Evolutionary conservation across 2,888 invertebrate species (phyloP).

Genomic region (Chorisops tibialis): DNA sequence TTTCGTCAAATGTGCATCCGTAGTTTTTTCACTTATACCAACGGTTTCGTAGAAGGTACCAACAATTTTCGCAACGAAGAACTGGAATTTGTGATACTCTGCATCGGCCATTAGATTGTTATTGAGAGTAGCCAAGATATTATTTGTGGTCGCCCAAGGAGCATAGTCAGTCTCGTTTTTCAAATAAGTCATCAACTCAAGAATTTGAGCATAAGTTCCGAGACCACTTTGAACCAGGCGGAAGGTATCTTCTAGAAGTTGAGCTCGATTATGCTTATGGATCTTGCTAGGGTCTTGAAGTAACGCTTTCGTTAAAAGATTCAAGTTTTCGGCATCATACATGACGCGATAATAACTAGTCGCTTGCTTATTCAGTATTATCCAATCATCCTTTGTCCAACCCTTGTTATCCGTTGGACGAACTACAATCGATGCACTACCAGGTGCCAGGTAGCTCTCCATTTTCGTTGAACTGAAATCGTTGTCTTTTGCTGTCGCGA

Average conservation of each 20-base stretch:
- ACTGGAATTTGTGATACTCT: constrained; percentile 39
- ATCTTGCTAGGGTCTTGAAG: constrained; percentile 63
- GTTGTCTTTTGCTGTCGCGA: constrained; percentile 39
- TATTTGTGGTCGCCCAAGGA: constrained; percentile 44
- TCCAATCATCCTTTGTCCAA: constrained; percentile 40
- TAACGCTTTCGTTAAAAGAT: constrained; percentile 60
- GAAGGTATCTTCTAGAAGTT: constrained; percentile 78
- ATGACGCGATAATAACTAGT: constrained; percentile 61
- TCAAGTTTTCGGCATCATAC: constrained; percentile 68
- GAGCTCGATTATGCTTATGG: constrained; percentile 75
- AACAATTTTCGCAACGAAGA: constrained; percentile 36
- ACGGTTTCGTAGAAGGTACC: constrained; percentile 11
- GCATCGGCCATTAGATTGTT: constrained; percentile 41
- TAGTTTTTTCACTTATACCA: constrained; percentile 7
- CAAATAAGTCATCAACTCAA: constrained; percentile 44
- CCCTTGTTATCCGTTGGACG: neutral
- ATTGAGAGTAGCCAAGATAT: constrained; percentile 39
- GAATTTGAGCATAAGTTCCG: constrained; percentile 38
- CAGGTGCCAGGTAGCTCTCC: constrained; percentile 5
- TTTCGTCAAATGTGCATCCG: constrained; percentile 22
- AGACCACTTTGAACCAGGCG: constrained; percentile 39
- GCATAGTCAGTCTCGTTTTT: constrained; percentile 46
- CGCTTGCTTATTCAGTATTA: constrained; percentile 48
- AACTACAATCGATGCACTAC: neutral
- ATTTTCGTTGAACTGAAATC: constrained; percentile 45